Percentiles rank a stretch among this genome's conserved stretches.
Conservation (phyloP, 2,113 vertebrate species). For the Psophia crepitans region DNA sequence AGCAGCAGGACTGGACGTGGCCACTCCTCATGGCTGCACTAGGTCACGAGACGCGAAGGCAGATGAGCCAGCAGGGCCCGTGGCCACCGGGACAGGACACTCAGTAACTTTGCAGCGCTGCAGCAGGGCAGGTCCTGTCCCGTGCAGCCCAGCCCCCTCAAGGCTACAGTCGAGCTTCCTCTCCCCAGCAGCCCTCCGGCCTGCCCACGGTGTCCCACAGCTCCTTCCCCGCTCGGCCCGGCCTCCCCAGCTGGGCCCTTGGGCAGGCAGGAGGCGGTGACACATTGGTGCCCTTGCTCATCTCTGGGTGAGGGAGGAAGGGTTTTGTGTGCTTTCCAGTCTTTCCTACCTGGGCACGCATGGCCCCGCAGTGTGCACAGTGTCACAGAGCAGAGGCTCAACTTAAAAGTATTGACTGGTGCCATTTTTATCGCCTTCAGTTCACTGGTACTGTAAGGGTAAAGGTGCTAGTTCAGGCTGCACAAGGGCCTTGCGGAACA, state of each 20-base stretch:
- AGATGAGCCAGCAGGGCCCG: background rate
- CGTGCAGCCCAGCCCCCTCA: background rate
- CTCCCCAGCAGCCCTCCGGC: background rate
- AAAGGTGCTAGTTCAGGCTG: background rate
- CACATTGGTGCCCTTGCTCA: background rate
- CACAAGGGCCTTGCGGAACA: background rate
- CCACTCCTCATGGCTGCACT: background rate
- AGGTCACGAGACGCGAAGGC: fast-evolving
- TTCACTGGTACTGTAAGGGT: background rate
- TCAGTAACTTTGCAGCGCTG: background rate
- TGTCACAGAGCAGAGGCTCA: background rate
- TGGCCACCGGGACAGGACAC: background rate
- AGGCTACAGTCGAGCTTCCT: background rate
- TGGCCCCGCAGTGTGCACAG: fast-evolving
- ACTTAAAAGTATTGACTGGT: background rate
- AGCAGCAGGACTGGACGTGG: background rate
- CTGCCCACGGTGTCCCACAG: fast-evolving
- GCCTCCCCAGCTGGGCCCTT: background rate
- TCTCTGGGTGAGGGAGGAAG: background rate
- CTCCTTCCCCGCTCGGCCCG: background rate
- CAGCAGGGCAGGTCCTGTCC: background rate
- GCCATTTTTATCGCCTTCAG: background rate
- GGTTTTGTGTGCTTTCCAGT: background rate
- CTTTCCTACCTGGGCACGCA: fast-evolving
- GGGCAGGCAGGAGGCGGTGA: background rate